Base-by-base conservation (phyloP, 2,113 vertebrate species). In the Vulpes lagopus region DNA sequence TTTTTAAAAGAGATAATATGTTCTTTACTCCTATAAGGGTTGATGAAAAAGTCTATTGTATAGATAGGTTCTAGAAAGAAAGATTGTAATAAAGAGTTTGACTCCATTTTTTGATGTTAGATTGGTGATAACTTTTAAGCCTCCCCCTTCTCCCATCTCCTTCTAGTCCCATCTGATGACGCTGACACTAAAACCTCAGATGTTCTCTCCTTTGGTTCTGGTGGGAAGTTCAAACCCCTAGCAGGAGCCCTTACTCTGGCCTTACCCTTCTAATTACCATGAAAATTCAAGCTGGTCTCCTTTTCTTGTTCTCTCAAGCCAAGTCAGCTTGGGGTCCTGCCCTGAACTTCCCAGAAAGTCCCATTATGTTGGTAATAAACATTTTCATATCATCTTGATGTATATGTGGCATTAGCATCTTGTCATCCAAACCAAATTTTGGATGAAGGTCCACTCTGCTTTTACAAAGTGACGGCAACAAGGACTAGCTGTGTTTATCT, bases 81-180 rank as follows among this genome's bases (percentile, higher is more conserved):
- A 14, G 16, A 85, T 15, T 60, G 1, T 22, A 71, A 65, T 64
- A 89, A 93, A 86, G 8, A 73, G 9, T 30, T 17, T 32, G 20
- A 84, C 25, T 62, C 35, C 78, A 9, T 62, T 43, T 88, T 88
- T 60, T 60, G 7, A 87, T 22, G 2, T 22, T 81, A 49, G 20
- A 73, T 1, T 23, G 1, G 4, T 83, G 67, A 51, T 16, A 43
- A 51, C 2, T 80, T 65, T 81, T 82, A 38, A 78, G 7, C 12
- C 17, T n/a, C n/a, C 1, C 7, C 2, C 2, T 53, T 9, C 7
- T 15, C 8, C 3, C 16, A 76, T 67, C 27, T 25, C 57, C 11
- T 17, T 91, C 57, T 79, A 3, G 15, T 1, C 10, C 43, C 4
- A 16, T 74, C 9, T 38, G 20, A 10, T 53, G 32, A 65, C 51